Base-by-base conservation (phyloP, 1,140 invertebrate genomes). In the Bombus cullumanus region DNA sequence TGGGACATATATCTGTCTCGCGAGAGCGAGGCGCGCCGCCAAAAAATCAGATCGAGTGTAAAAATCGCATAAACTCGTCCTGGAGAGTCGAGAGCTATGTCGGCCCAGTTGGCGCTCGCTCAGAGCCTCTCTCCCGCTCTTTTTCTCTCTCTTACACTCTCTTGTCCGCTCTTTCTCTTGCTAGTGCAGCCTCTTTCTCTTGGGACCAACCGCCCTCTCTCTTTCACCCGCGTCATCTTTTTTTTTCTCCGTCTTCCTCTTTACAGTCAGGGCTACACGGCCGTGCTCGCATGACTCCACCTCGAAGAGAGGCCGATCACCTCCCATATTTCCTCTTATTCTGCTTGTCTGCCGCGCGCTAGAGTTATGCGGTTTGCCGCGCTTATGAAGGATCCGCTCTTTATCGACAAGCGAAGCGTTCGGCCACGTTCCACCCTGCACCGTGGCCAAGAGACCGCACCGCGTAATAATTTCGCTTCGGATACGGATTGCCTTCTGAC, bases 31-130 rank as follows among this genome's bases (percentile, higher is more conserved):
- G 94, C 93, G 93, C 94, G 94, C 95, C 95, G 95, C 95, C 94
- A 95, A 95, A 95, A 95, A 95, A 95, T 95, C 95, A 95, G 95
- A 95, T 95, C 94, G 94, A 95, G 95, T 95, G 95, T 95, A 95
- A 95, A 95, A 95, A 95, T 95, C 95, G 94, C 94, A 95, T 95
- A 95, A 95, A 95, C 94, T 95, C 94, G 95, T 95, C 95, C 93
- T 94, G 94, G 92, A 92, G 91, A 93, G 92, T 93, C 90, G 92
- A 93, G 92, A 95, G 94, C 94, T 94, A 95, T 94, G 93, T 94
- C 92, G 79, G 91, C 91, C 86, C 89, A 87, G 88, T 92, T 90
- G 88, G 89, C 89, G 92, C 88, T 91, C 89, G 90, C 90, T 92
- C 89, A 74, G 41, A 88, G 47, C 77, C 83, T 83, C 71, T 83